A percentile compares a stretch with the other conserved stretches of the same genome.
Conservation (phyloP, 2,113 vertebrate species). For the Psettodes erumei region DNA sequence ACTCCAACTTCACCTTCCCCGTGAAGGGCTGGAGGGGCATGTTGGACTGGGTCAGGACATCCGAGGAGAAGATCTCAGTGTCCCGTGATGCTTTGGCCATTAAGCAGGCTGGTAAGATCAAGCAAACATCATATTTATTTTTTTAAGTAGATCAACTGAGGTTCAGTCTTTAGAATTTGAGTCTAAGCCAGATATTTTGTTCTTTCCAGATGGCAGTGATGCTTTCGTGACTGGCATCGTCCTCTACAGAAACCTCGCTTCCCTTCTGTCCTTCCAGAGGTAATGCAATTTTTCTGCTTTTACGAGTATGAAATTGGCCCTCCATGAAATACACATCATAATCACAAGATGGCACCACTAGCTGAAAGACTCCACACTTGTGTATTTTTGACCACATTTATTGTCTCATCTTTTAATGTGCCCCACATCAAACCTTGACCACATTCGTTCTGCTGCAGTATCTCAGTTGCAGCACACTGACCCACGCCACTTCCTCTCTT, state of each 20-base stretch:
- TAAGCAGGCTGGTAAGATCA: constrained; percentile 86
- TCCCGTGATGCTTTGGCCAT: constrained; percentile 91
- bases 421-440: not conserved
- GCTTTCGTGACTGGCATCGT: constrained; percentile 95
- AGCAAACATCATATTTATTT: not conserved
- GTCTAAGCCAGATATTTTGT: constrained; percentile 14
- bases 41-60: constrained; percentile 93
- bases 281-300: constrained; percentile 70
- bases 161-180: not conserved
- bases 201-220: constrained; percentile 84
- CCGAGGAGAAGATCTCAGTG: constrained; percentile 94
- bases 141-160: not conserved
- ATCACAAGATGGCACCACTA: constrained; percentile 57
- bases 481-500: constrained; percentile 15
- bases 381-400: not conserved
- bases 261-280: constrained; percentile 93
- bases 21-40: constrained; percentile 96
- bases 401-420: not conserved
- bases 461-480: constrained; percentile 23
- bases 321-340: constrained; percentile 19
- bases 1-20: constrained; percentile 94
- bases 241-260: constrained; percentile 93
- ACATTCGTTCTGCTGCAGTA: not conserved
- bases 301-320: not conserved
- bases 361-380: not conserved